phyloP scores from a whole-genome alignment of 2,888 invertebrate genomes.

The Cephonodes hylas region DNA sequence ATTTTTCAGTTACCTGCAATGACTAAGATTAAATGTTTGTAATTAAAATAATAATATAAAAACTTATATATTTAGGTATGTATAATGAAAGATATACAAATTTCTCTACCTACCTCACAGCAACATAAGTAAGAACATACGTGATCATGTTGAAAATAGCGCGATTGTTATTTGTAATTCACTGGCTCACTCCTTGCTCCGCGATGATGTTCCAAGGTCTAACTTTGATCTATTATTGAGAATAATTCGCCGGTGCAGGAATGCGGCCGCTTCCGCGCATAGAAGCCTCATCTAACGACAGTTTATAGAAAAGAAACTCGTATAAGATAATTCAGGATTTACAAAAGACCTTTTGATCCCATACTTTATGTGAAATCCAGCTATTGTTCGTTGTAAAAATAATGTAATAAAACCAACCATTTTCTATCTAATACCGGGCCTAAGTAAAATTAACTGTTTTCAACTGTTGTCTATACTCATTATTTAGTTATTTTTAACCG shows the following conservation, averaged over 20 bases:
- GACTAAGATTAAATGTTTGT: no score
- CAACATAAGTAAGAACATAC: no score
- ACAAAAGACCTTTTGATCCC: slow-evolving; percentile 16
- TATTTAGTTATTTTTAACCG: slow-evolving; percentile 57
- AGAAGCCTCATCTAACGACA: background rate
- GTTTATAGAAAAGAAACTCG: slow-evolving; percentile 6
- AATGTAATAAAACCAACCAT: slow-evolving; percentile 31
- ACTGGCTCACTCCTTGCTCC: background rate
- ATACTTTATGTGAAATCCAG: slow-evolving; percentile 13
- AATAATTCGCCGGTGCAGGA: background rate
- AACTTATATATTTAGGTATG: no score
- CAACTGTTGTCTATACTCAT: slow-evolving; percentile 46
- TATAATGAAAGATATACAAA: no score
- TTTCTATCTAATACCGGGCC: slow-evolving; percentile 23
- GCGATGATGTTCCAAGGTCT: background rate
- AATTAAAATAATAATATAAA: no score
- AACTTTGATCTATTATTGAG: slow-evolving; percentile 5
- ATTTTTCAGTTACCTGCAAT: no score
- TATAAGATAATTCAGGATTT: slow-evolving; percentile 11
- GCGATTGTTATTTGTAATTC: background rate
- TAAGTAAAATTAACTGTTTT: slow-evolving; percentile 44
- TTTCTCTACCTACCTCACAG: no score
- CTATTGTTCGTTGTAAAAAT: slow-evolving; percentile 28
- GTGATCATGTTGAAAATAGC: background rate
- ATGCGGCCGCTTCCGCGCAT: background rate